Evolutionary conservation across 1,140 invertebrate species (phyloP), one percentile per base, ranked within the genome.

Genomic region (Aphelenchoides besseyi): DNA sequence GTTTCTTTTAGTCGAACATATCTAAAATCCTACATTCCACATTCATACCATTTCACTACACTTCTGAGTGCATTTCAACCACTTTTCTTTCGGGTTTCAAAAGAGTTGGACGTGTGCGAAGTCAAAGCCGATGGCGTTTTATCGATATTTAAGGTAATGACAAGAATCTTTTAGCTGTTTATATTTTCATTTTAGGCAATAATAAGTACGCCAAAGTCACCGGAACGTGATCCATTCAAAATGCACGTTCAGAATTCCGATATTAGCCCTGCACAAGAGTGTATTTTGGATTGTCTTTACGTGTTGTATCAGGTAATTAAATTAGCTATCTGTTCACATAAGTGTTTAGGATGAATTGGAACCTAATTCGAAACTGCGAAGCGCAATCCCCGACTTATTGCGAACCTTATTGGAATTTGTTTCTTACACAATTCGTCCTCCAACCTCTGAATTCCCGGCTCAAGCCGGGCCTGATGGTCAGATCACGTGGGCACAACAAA

Each of bases 41-140:
- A 82, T 16, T 68, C 77, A 8, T 84, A 75, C 35, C 81, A 83
- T 72, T 66, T 84, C 41, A 83, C 82, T 1, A 82, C 82, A 16
- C 68, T 81, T 23, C 72, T 83, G 9, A 67, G 76, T 37, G 70
- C 78, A 2, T 83, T 84, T 67, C 72, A 73, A 16, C 69, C 75
- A 23, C 71, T 83, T n/a, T 83, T 83, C 55, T 66, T 70, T 23
- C 66, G 75, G 29, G 80, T 82, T 32, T 63, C 70, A 5, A 73
- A 74, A 32, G 52, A 75, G 36, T 37, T 83, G 5, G 70, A 70
- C 16, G 59, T 74, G 16, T 66, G 70, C 8, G 82, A 83, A 26
- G 53, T 83, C 37, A 67, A 70, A 55, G 33, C 61, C 29, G 57
- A 63, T 64, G 52, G 41, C 9, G 61, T 80, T 52, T 57, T 70